Evolutionary conservation across 2,113 vertebrate genomes (phyloP), one percentile per base, ranked within the genome.

Genomic region (Phalacrocorax aristotelis): DNA sequence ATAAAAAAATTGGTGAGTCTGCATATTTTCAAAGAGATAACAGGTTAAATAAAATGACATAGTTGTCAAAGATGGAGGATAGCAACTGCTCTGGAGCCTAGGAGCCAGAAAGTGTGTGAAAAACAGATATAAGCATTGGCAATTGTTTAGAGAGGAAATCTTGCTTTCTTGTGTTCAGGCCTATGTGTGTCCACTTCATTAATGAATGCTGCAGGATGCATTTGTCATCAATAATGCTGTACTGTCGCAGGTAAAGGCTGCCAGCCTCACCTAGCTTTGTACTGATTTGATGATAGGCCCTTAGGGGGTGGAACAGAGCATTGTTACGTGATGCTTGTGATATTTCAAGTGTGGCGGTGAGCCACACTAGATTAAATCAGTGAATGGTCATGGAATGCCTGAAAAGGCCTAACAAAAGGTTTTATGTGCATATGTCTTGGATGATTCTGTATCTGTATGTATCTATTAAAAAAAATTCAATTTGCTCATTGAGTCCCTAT

Each of bases 141-240:
- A 48, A 4, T 25, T 18, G 20, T 38, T 69, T 48, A 36, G 42
- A 84, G 48, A 52, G 23, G 49, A 61, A 57, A 32, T 46, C 49
- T 64, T 48, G n/a, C 29, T 32, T 66, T 60, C 34, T 48, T 15
- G 9, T 44, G 42, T 20, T 38, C 68, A 44, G 40, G 23, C 7
- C 40, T 60, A 0, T 13, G 32, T 0, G 0, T 55, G 78, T 55
- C 40, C 9, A 0, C 61, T 34, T 40, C 30, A 13, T 57, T 49
- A 52, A 26, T 34, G 61, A 42, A 34, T 55, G 46, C 48, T 55
- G 52, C 22, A 8, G 40, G 32, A 83, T 61, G 25, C 42, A 14
- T 52, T 58, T 86, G 29, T 38, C 34, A 64, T 40, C 64, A 65
- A 1, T 30, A 80, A 44, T 26, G 30, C 32, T 25, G 12, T 14